A percentile compares a stretch with the other conserved stretches of the same genome.
Conservation (phyloP, 2,113 vertebrate species). For the Tinamus guttatus region DNA sequence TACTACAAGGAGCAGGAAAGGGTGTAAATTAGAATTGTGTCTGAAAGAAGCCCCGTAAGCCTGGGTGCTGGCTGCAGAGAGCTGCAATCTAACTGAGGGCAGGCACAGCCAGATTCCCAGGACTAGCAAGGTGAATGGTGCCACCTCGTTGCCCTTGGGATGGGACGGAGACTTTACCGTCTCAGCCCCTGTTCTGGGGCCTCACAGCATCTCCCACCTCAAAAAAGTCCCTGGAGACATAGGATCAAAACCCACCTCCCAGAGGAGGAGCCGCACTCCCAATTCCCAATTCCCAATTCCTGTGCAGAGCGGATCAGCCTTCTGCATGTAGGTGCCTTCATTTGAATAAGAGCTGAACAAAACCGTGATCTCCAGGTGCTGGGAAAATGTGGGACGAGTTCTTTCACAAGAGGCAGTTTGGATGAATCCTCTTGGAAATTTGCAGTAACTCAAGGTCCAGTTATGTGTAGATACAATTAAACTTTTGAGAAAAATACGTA, state of each 20-base stretch:
- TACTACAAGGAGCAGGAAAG: background rate
- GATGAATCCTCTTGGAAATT: rapidly evolving
- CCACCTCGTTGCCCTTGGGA: too few species aligned
- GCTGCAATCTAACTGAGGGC: background rate
- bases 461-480: background rate
- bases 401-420: rapidly evolving
- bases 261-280: too few species aligned
- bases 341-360: background rate
- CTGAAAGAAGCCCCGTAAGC: background rate
- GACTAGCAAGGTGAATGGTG: too few species aligned
- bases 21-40: background rate
- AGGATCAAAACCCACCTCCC: too few species aligned
- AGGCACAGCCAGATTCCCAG: background rate
- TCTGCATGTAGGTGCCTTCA: background rate
- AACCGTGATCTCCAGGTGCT: too few species aligned
- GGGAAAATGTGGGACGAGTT: background rate
- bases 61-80: background rate
- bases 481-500: background rate
- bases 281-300: too few species aligned
- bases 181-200: too few species aligned
- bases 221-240: too few species aligned
- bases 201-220: too few species aligned
- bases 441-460: background rate
- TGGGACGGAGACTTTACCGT: background rate
- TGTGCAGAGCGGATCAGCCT: background rate